These are phyloP conservation scores for Planococcus citri DNA, from an alignment of 1,140 invertebrate species.

Conservation along the genomic window DNA sequence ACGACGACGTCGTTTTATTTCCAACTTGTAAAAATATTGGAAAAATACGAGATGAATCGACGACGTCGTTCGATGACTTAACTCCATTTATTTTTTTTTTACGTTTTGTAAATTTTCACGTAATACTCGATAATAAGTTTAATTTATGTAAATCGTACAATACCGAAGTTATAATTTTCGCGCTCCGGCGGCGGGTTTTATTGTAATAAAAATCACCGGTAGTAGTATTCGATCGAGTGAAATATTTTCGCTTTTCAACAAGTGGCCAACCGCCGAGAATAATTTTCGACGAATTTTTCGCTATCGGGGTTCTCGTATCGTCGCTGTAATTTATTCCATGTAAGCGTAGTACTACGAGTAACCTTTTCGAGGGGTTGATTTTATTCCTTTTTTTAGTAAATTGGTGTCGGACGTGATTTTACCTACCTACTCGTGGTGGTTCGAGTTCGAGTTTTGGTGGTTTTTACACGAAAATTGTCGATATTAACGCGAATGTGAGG, in stretches of 20 bases:
- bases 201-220: not conserved
- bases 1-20: not conserved
- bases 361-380: too few relatives aligned
- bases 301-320: too few relatives aligned
- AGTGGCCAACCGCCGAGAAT: not conserved
- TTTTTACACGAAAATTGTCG: too few relatives aligned
- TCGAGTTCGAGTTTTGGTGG: too few relatives aligned
- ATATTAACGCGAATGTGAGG: too few relatives aligned
- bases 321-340: too few relatives aligned
- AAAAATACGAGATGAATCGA: too few relatives aligned
- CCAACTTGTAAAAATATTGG: not conserved
- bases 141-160: slow-evolving; percentile 1
- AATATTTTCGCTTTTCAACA: not conserved
- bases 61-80: not conserved
- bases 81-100: not conserved
- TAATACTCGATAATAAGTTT: not conserved
- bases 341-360: too few relatives aligned
- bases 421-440: too few relatives aligned
- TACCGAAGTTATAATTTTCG: not conserved
- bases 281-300: not conserved
- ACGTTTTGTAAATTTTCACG: too few relatives aligned
- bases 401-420: too few relatives aligned
- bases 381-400: too few relatives aligned
- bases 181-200: not conserved
- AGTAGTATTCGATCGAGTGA: not conserved